These are phyloP conservation scores for Psix sp. DNA, from an alignment of 1,140 invertebrate species.

Conservation along the genomic window DNA sequence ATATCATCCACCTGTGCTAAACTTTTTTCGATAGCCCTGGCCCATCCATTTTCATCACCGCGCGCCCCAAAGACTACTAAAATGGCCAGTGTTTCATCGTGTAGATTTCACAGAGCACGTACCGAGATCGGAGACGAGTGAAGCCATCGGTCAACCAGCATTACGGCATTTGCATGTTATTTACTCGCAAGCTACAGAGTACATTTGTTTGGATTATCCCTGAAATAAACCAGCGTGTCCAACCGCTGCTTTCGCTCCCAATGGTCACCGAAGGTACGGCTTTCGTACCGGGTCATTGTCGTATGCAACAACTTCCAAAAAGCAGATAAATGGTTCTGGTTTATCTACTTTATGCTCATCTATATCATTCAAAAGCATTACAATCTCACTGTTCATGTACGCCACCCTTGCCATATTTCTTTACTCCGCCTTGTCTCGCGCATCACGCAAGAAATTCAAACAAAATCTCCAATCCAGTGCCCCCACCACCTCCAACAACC, in stretches of 20 bases:
- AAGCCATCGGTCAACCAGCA: slow-evolving; percentile 77
- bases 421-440: slow-evolving; percentile 26
- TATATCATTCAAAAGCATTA: slow-evolving; percentile 68
- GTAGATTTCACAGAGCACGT: slow-evolving; percentile 61
- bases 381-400: slow-evolving; percentile 37
- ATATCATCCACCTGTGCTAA: not conserved
- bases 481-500: too few relatives aligned
- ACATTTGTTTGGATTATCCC: slow-evolving; percentile 79
- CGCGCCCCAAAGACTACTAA: slow-evolving; percentile 31
- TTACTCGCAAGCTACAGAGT: slow-evolving; percentile 77
- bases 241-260: slow-evolving; percentile 59
- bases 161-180: slow-evolving; percentile 79
- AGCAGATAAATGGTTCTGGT: slow-evolving; percentile 72
- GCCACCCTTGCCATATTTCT: slow-evolving; percentile 48
- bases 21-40: not conserved
- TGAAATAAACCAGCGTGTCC: slow-evolving; percentile 74
- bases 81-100: slow-evolving; percentile 45
- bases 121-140: slow-evolving; percentile 65
- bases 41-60: slow-evolving; percentile 38
- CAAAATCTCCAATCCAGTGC: not conserved
- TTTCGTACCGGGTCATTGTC: slow-evolving; percentile 55
- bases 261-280: slow-evolving; percentile 56
- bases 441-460: not conserved
- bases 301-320: slow-evolving; percentile 63
- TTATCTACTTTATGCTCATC: slow-evolving; percentile 72